Conservation (phyloP, 2,888 invertebrate species). For the Chironomus tentans region DNA sequence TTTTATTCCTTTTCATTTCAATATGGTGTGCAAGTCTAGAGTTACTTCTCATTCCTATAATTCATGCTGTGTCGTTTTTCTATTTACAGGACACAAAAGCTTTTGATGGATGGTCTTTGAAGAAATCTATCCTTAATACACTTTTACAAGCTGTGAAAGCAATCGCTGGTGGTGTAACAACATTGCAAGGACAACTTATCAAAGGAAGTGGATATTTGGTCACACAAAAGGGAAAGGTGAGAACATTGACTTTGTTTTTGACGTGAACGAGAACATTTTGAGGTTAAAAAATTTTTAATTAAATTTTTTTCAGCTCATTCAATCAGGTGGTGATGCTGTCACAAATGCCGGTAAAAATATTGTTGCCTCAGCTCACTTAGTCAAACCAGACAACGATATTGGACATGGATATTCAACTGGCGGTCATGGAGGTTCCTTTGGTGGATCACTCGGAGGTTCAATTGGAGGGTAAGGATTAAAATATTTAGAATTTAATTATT, state of each 20-base stretch:
- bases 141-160: constrained; percentile 81
- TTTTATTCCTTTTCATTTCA: too few species aligned
- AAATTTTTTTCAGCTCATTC: constrained; percentile 48
- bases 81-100: constrained; percentile 31
- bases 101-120: constrained; percentile 65
- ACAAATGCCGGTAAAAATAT: constrained; percentile 70
- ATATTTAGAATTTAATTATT: too few species aligned
- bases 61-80: neutral
- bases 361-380: constrained; percentile 62
- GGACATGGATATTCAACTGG: neutral
- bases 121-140: constrained; percentile 72
- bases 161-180: constrained; percentile 77
- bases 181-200: constrained; percentile 77
- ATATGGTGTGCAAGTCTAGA: too few species aligned
- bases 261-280: neutral
- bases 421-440: neutral
- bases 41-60: too few species aligned
- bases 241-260: neutral
- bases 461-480: neutral
- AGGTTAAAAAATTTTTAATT: neutral
- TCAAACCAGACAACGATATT: constrained; percentile 36
- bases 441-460: constrained; percentile 4
- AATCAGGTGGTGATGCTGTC: constrained; percentile 69
- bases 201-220: constrained; percentile 69
- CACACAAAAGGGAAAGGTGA: constrained; percentile 50